A percentile compares a stretch with the other conserved stretches of the same genome.
Conservation (phyloP, 2,797 vertebrate species). For the Liparis tanakae region DNA sequence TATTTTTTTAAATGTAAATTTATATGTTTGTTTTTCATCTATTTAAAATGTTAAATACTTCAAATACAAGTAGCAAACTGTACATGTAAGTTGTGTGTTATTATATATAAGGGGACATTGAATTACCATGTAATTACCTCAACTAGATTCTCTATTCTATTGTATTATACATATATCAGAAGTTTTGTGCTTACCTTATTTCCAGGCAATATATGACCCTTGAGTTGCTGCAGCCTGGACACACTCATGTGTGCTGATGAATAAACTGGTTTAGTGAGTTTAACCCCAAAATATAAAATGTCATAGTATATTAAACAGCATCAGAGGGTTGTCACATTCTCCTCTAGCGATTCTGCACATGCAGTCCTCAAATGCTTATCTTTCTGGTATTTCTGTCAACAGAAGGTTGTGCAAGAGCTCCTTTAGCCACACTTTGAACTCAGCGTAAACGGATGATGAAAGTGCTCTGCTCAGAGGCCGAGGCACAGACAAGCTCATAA, state of each 20-base stretch:
- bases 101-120: neutral
- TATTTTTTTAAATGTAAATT: neutral
- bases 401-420: conserved; percentile 58
- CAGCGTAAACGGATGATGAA: conserved; percentile 14
- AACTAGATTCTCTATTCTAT: neutral
- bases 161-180: neutral
- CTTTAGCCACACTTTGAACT: conserved; percentile 57
- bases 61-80: neutral
- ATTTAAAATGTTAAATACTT: neutral
- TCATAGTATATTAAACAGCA: conserved; percentile 41
- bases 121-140: neutral
- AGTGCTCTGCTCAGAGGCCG: neutral
- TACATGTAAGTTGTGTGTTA: neutral
- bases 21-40: neutral
- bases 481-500: neutral
- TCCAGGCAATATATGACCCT: conserved; percentile 72
- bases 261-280: conserved; percentile 38
- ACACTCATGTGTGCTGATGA: conserved; percentile 70
- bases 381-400: conserved; percentile 65
- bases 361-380: conserved; percentile 48
- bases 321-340: conserved; percentile 39
- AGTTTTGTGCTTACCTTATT: conserved; percentile 74
- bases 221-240: conserved; percentile 72
- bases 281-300: conserved; percentile 26
- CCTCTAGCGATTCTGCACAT: conserved; percentile 13